phyloP scores from a whole-genome alignment of 2,888 invertebrate genomes.

The Hypolimnas misippus region DNA sequence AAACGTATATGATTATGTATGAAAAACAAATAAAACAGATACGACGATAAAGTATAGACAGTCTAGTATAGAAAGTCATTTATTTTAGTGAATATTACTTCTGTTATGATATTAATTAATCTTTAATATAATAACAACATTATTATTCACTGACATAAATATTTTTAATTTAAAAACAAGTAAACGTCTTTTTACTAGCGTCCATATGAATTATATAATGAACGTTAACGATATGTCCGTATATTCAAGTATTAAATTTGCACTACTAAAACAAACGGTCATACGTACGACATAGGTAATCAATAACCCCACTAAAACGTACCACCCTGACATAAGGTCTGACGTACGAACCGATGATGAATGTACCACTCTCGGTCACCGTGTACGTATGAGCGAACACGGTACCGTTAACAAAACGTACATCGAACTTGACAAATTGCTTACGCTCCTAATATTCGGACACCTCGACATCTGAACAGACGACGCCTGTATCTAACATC shows the following conservation, averaged over 20 bases:
- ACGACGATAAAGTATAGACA: too few species aligned
- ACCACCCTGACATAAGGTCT: constrained; percentile 23
- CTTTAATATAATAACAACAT: too few species aligned
- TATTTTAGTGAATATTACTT: too few species aligned
- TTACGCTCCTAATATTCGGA: constrained; percentile 80
- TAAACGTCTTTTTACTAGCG: too few species aligned
- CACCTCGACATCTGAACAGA: constrained; percentile 72
- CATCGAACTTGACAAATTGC: constrained; percentile 81
- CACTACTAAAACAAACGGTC: not conserved
- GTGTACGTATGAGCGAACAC: constrained; percentile 46
- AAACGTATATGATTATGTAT: too few species aligned
- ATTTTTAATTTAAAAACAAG: too few species aligned
- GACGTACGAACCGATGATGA: constrained; percentile 35
- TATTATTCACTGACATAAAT: too few species aligned
- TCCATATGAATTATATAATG: too few species aligned
- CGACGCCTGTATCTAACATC: constrained; percentile 72
- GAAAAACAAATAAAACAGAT: too few species aligned
- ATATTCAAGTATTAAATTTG: not conserved
- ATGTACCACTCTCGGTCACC: constrained; percentile 40
- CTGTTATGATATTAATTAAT: too few species aligned
- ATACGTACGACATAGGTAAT: constrained; percentile 8
- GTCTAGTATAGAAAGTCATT: too few species aligned
- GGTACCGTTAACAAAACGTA: constrained; percentile 74
- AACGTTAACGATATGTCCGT: too few species aligned
- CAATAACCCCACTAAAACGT: constrained; percentile 28